A percentile compares a stretch with the other conserved stretches of the same genome.
These are phyloP conservation scores for Idaea straminata DNA, from an alignment of 2,888 invertebrate genomes.

Conservation along the genomic window DNA sequence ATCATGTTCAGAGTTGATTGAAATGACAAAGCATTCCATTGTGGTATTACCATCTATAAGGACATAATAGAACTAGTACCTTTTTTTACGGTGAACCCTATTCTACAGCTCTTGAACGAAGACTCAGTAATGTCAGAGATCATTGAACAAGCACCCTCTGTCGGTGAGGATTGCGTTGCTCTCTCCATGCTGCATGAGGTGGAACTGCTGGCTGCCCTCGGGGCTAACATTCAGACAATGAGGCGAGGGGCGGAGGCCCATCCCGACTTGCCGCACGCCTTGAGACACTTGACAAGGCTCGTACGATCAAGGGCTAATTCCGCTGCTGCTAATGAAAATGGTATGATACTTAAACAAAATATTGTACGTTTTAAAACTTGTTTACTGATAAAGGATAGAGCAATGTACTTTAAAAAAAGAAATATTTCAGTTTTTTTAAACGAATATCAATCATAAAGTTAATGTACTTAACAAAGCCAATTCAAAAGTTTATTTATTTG, in stretches of 20 bases:
- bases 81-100: not conserved
- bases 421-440: conserved; percentile 9
- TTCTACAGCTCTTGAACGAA: conserved; percentile 64
- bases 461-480: too few relatives aligned
- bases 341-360: conserved; percentile 32
- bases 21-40: not conserved
- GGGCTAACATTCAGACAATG: conserved; percentile 83
- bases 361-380: not conserved
- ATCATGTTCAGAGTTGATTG: not conserved
- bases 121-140: conserved; percentile 83
- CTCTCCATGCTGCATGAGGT: conserved; percentile 88
- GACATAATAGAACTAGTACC: too few relatives aligned
- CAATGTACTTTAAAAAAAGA: too few relatives aligned
- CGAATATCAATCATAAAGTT: too few relatives aligned
- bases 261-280: conserved; percentile 85
- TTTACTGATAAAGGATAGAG: not conserved
- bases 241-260: conserved; percentile 84
- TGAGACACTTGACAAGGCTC: conserved; percentile 81
- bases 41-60: too few relatives aligned
- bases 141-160: conserved; percentile 84
- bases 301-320: conserved; percentile 68
- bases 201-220: conserved; percentile 85
- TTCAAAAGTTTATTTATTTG: too few relatives aligned
- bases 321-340: conserved; percentile 49
- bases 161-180: conserved; percentile 85